Evolutionary conservation across 2,113 vertebrate species (phyloP).

Genomic region (Marmota flaviventris): DNA sequence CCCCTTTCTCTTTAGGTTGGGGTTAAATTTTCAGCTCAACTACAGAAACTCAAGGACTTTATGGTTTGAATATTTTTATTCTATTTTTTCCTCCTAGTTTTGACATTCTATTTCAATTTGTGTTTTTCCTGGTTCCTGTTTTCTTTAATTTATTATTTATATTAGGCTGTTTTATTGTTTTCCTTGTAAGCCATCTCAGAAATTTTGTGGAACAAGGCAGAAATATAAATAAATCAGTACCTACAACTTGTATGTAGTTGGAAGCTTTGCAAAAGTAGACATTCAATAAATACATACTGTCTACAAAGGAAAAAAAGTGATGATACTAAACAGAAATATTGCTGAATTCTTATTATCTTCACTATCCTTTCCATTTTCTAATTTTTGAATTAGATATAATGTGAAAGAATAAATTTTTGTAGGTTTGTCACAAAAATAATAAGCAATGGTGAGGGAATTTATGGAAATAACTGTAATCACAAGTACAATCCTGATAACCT

Average conservation of each 20-base stretch:
- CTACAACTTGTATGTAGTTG: background rate
- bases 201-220: constrained; percentile 60
- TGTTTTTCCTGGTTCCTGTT: constrained; percentile 69
- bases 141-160: constrained; percentile 75
- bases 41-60: constrained; percentile 20
- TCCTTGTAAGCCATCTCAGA: constrained; percentile 68
- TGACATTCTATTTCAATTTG: constrained; percentile 78
- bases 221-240: constrained; percentile 67
- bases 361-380: background rate
- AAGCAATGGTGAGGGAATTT: background rate
- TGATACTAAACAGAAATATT: background rate
- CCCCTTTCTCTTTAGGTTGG: constrained; percentile 26
- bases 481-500: background rate
- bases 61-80: constrained; percentile 50
- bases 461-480: background rate
- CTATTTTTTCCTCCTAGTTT: constrained; percentile 42
- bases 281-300: background rate
- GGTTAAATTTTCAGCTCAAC: constrained; percentile 37
- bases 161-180: constrained; percentile 69
- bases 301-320: background rate
- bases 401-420: background rate
- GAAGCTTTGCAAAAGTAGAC: constrained; percentile 27
- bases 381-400: background rate
- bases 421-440: background rate
- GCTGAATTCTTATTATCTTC: background rate